Evolutionary conservation across 37 sponge, comb jelly and placozoan species (phyloP).

Genomic region (Chondrilla cf. caribensis): DNA sequence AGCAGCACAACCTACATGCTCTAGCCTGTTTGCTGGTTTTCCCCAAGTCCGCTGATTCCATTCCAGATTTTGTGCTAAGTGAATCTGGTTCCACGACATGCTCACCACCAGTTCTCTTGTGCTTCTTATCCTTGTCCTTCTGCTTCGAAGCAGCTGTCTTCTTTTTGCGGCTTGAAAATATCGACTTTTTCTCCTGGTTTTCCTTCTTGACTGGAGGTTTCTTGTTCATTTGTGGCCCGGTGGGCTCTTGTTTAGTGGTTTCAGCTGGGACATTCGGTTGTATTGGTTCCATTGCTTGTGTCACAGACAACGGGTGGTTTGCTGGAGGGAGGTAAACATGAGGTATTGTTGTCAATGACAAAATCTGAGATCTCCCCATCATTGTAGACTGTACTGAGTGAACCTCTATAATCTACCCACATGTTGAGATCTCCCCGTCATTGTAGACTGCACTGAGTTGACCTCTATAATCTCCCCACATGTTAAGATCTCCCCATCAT

Average conservation of each 20-base stretch:
- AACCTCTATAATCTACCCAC: too few relatives aligned
- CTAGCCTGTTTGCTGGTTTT: constrained; percentile 13
- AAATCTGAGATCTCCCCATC: too few relatives aligned
- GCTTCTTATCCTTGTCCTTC: not conserved
- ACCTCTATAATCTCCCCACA: too few relatives aligned
- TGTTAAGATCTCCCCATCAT: too few relatives aligned
- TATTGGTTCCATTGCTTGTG: not conserved
- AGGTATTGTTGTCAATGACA: not conserved
- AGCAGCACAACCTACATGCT: too few relatives aligned
- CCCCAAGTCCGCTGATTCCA: constrained; percentile 19
- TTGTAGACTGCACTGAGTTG: too few relatives aligned
- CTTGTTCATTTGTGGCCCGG: not conserved
- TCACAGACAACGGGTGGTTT: not conserved
- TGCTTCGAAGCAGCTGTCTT: not conserved
- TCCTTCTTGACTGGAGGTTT: not conserved
- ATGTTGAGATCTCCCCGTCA: too few relatives aligned
- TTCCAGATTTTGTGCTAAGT: constrained; percentile 7
- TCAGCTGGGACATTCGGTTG: too few relatives aligned
- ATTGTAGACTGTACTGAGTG: too few relatives aligned
- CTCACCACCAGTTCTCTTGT: not conserved
- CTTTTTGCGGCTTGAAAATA: not conserved
- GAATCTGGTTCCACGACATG: not conserved
- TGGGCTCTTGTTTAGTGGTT: constrained; percentile 21
- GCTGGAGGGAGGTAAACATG: not conserved
- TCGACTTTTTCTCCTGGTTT: not conserved